Percentiles rank a stretch among this genome's conserved stretches.
These are phyloP conservation scores for Mellilla xanthometata DNA, from an alignment of 2,888 invertebrate species.

Conservation along the genomic window DNA sequence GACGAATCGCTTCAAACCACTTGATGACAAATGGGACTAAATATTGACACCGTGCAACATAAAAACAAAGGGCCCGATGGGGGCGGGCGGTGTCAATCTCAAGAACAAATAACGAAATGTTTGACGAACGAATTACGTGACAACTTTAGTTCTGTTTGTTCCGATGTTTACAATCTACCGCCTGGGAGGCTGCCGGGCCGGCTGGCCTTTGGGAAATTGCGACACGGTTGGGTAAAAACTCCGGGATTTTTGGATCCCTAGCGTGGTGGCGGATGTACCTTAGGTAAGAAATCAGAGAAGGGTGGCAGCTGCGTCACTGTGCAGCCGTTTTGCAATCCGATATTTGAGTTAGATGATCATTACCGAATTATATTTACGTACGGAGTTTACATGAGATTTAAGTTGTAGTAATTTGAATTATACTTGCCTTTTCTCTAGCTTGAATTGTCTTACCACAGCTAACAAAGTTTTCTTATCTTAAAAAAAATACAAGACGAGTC, in stretches of 20 bases:
- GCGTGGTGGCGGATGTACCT: constrained; percentile 46
- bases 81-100: constrained; percentile 77
- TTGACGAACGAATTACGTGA: constrained; percentile 78
- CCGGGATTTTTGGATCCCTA: constrained; percentile 21
- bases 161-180: constrained; percentile 52
- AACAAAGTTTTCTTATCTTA: too few species aligned
- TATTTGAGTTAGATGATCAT: constrained; percentile 24
- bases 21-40: constrained; percentile 73
- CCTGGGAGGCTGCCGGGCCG: constrained; percentile 37
- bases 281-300: constrained; percentile 30
- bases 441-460: too few species aligned
- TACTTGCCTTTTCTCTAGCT: too few species aligned
- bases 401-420: constrained; percentile 3
- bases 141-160: constrained; percentile 65
- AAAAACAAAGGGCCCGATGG: constrained; percentile 74
- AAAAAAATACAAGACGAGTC: too few species aligned
- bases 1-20: constrained; percentile 65
- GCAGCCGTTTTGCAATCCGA: constrained; percentile 30
- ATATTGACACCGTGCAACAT: constrained; percentile 70
- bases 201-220: constrained; percentile 46
- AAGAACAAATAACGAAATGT: constrained; percentile 70
- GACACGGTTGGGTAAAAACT: constrained; percentile 46
- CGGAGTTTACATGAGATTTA: constrained; percentile 12
- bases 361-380: constrained; percentile 18
- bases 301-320: constrained; percentile 44